Base-by-base conservation (phyloP, 2,113 vertebrate genomes). In the Smithornis capensis region DNA sequence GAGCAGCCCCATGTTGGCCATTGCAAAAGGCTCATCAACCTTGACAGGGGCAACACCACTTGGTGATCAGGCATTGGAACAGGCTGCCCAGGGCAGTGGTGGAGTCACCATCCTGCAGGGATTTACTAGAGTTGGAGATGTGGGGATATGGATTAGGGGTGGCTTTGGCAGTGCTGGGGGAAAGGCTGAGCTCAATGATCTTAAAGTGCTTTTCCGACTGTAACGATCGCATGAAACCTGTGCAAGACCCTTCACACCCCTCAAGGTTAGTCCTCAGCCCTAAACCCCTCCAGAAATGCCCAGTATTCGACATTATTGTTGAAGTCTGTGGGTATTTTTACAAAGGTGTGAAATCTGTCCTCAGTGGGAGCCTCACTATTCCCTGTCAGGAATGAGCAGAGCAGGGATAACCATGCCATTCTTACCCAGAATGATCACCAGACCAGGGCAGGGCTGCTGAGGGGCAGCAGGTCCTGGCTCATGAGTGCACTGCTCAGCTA, bases 401-500 rank as follows among this genome's bases (percentile, higher is more conserved):
- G 37, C 33, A 64, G n/a, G 62, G 27, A 59, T 14, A 22, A 27
- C 14, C 15, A 9, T 24, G 37, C 27, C n/a, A 12, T 7, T n/a
- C 21, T 45, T 15, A 45, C 0, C 2, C 17, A 42, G 47, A 62
- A 45, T 3, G 9, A 53, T 28, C 47, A 10, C 35, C 2, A 0
- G 60, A 50, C n/a, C 22, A 42, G 45, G 40, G 40, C 38, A 29
- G 14, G 60, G 25, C n/a, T 60, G 63, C 77, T 42, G 27, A 37
- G n/a, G 6, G 40, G 38, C 42, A 74, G 80, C 29, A 85, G 24
- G 14, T 63, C 23, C 37, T 38, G 62, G 57, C 31, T 75, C 12
- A 53, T 14, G 9, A 2, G 0, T 74, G 42, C 1, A 1, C 47
- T 16, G 29, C 29, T 75, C 2, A n/a, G 18, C 22, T 10, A 15